phyloP scores from a whole-genome alignment of 2,113 vertebrate species.

The Myotis yumanensis region DNA sequence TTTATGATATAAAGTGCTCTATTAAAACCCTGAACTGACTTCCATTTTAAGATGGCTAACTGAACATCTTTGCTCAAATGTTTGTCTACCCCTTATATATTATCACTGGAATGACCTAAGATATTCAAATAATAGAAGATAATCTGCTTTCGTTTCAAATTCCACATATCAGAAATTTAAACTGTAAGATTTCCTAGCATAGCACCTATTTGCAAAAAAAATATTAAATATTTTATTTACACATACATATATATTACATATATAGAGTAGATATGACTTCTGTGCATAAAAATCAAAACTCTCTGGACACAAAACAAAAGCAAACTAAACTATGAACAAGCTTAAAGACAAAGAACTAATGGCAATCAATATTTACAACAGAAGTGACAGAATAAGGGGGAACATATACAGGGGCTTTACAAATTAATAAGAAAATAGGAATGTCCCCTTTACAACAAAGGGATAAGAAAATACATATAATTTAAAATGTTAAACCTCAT shows the following conservation, averaged over 20 bases:
- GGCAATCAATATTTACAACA: not conserved
- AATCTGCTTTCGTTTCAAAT: not conserved
- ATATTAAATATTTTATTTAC: not conserved
- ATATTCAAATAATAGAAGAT: not conserved
- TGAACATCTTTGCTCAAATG: not conserved
- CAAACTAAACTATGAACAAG: not conserved
- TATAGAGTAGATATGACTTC: not conserved
- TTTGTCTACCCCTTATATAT: not conserved
- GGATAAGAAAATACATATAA: not conserved
- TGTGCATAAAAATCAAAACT: not conserved
- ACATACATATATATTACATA: no score
- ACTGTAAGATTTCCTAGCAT: not conserved
- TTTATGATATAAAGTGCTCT: not conserved
- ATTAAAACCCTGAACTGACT: not conserved
- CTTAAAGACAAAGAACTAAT: not conserved
- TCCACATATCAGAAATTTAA: not conserved
- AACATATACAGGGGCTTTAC: not conserved
- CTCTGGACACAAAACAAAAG: not conserved
- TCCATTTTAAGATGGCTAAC: not conserved
- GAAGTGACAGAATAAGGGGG: not conserved
- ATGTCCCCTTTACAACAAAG: not conserved
- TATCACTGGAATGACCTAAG: not conserved
- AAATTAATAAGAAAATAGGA: conserved; percentile 1
- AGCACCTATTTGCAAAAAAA: not conserved
- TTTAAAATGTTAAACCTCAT: not conserved